Evolutionary conservation across 2,797 vertebrate species (phyloP), one percentile per base, ranked within the genome.

Genomic region (Siniperca obscura): DNA sequence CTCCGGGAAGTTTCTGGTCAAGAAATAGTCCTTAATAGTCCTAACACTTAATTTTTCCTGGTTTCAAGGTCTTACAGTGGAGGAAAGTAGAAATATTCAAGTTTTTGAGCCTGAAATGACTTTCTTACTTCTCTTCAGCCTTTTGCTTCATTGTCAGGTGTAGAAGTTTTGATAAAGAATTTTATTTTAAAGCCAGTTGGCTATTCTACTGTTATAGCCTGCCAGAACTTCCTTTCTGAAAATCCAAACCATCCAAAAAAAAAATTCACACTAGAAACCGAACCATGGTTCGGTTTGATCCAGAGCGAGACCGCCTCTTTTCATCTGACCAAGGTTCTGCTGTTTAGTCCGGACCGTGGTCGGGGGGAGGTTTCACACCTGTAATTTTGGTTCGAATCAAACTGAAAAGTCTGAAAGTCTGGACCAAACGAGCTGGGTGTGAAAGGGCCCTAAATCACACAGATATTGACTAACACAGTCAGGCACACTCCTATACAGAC

Each of bases 401-500:
- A 42, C 9, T 8, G 40, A 42, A 11, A 42, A 42, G 40, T 11
- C 40, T 42, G 40, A 42, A 42, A 12, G 9, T 42, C 11, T 9
- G 40, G 40, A 42, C 2, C 11, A 42, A 42, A 11, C 11, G 11
- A 42, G 10, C 9, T 42, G 10, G 10, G 40, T 42, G 10, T 42
- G 10, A 40, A 40, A 42, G 40, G 11, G 11, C 40, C 40, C 8
- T 73, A 36, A 72, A 19, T 65, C 25, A 30, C 46, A 16, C 36
- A 74, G 56, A 78, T 42, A 52, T 48, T 59, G 17, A 75, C 38
- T 0, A 57, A 76, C 50, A 1, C 57, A 64, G 76, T 65, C 14
- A 72, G 52, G n/a, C 36, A 69, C 38, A 30, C 27, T 74, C 53
- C 36, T 56, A 57, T n/a, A 70, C 34, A 57, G 52, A 76, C 48